These are phyloP conservation scores for Rhea americana DNA, from an alignment of 2,113 vertebrate genomes.

Conservation along the genomic window DNA sequence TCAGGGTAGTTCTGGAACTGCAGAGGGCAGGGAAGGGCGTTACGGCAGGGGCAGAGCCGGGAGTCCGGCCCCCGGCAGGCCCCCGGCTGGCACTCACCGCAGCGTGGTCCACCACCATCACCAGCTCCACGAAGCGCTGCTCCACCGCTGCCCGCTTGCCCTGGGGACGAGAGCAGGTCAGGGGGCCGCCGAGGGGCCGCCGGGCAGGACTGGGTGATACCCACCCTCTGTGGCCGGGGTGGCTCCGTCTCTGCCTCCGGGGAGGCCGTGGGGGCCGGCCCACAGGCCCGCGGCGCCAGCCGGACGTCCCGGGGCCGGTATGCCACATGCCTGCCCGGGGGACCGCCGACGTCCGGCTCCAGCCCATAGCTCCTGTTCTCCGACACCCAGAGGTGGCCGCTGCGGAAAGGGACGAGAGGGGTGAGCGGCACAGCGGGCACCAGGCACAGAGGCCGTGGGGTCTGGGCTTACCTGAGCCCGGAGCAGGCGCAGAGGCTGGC, in stretches of 20 bases:
- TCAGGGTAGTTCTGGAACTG: constrained; percentile 83
- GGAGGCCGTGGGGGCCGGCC: not conserved
- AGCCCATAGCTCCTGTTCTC: constrained; percentile 80
- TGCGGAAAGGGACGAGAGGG: constrained; percentile 36
- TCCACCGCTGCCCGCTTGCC: constrained; percentile 79
- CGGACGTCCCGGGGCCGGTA: constrained; percentile 41
- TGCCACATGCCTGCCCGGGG: constrained; percentile 42
- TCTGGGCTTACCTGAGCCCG: constrained; percentile 81
- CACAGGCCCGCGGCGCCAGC: not conserved
- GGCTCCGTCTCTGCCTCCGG: not conserved
- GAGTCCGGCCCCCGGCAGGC: not conserved
- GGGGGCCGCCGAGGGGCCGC: rapidly evolving
- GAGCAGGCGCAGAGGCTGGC: constrained; percentile 86
- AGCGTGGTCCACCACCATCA: constrained; percentile 88
- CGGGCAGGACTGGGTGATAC: not conserved
- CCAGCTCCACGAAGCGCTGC: constrained; percentile 88
- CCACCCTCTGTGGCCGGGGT: constrained; percentile 64
- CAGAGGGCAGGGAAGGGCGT: rapidly evolving
- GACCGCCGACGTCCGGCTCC: constrained; percentile 58
- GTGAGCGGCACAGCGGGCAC: not conserved
- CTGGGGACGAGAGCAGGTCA: constrained; percentile 18
- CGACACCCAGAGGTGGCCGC: constrained; percentile 83
- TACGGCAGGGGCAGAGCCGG: rapidly evolving
- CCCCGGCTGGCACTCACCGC: constrained; percentile 75
- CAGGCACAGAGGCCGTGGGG: rapidly evolving